Base-by-base conservation (phyloP, 2,888 invertebrate genomes). In the Globia sparganii region DNA sequence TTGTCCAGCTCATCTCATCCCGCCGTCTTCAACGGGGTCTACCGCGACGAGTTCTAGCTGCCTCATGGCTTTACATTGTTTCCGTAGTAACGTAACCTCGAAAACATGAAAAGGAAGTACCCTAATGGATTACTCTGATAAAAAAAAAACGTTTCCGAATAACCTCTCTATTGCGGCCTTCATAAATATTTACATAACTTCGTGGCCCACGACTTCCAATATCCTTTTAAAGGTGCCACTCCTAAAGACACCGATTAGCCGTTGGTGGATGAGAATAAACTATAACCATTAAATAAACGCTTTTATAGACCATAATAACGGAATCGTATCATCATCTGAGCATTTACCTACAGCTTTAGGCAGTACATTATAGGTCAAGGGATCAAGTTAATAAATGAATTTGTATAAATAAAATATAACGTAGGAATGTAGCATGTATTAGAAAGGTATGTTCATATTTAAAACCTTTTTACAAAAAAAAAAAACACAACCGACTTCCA, bases 181-280 rank as follows among this genome's bases (percentile, higher is more conserved):
- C 64, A 25, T 21, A 31, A 66, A 53, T 59, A 67, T 56, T 43
- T 37, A 75, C 72, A 49, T 58, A 72, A 46, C 25, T 46, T 66
- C n/a, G 65, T 84, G 53, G 53, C 1, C 9, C n/a, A 61, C 37
- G n/a, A 11, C 25, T 69, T 40, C 46, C 58, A 59, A 59, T 71
- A 67, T 56, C 70, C 62, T 62, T 28, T 62, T 67, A 59, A 74
- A 31, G 65, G 18, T 34, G 25, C 75, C 86, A 84, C 84, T 84
- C 84, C 84, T 72, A 34, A n/a, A 61, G 62, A 62, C 65, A 71
- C 34, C 80, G 72, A 80, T 86, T 76, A 84, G 21, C 53, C 31
- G 43, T 15, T 67, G 72, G 78, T 72, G 49, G 64, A 77, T 72
- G 59, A 37, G 53, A 59, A 68, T 78, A 59, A 53, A 49, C 78